Evolutionary conservation across 2,797 vertebrate species (phyloP).

Genomic region (Eulemur albifrons): DNA sequence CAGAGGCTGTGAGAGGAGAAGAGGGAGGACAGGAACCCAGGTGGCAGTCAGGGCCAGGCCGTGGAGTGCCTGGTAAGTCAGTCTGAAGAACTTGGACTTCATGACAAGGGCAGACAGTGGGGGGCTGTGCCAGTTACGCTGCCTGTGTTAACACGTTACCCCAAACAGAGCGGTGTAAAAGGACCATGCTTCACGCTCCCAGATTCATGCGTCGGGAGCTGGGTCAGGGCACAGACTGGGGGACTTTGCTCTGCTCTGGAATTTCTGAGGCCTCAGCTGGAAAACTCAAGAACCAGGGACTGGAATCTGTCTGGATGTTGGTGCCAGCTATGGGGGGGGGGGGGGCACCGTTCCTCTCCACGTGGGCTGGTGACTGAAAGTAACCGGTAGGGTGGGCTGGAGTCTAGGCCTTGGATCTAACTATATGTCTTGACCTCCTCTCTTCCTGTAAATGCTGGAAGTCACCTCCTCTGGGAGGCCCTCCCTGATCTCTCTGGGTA

Average conservation of each 20-base stretch:
- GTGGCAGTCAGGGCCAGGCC: not conserved
- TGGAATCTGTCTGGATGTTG: not conserved
- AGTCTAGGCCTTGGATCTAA: not conserved
- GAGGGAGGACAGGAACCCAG: not conserved
- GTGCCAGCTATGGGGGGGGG: too few species aligned
- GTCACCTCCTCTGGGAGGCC: not conserved
- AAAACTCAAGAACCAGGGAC: not conserved
- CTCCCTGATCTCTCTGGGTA: not conserved
- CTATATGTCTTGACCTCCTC: not conserved
- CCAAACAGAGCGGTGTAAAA: fast-evolving
- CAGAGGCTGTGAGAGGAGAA: not conserved
- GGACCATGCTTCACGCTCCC: not conserved
- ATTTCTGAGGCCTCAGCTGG: not conserved
- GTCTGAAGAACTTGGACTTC: not conserved
- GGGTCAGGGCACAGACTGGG: not conserved
- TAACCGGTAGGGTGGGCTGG: not conserved
- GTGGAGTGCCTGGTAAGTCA: not conserved
- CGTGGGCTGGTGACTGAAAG: not conserved
- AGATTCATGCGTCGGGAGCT: not conserved
- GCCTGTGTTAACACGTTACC: not conserved
- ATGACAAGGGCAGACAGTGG: not conserved
- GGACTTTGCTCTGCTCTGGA: not conserved
- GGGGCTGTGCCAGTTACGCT: not conserved
- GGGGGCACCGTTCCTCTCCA: not conserved
- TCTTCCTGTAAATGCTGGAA: not conserved